Conservation (phyloP, 2,797 vertebrate genomes). For the Anabas testudineus region DNA sequence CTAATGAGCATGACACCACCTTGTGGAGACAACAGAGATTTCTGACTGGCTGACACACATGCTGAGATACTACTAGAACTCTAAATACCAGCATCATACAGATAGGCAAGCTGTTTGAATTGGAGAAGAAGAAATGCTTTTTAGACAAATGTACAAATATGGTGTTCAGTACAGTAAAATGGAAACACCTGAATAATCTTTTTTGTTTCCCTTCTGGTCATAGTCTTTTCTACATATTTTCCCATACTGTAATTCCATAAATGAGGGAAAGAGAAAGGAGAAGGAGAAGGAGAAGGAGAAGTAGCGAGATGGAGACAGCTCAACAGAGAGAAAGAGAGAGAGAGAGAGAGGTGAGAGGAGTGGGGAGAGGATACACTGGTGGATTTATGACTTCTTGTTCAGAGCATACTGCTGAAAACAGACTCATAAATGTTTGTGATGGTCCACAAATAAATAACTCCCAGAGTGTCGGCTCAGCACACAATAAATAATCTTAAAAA, state of each 20-base stretch:
- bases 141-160: constrained; percentile 43
- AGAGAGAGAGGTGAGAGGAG: constrained; percentile 13
- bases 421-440: constrained; percentile 83
- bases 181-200: background rate
- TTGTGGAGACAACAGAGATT: constrained; percentile 79
- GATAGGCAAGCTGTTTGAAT: constrained; percentile 46
- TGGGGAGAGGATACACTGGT: constrained; percentile 49
- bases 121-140: constrained; percentile 46
- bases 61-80: constrained; percentile 1
- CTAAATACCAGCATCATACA: constrained; percentile 7
- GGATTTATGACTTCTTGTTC: constrained; percentile 75
- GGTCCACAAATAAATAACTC: constrained; percentile 76
- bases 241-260: constrained; percentile 17
- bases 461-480: constrained; percentile 74
- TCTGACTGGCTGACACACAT: constrained; percentile 33
- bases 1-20: constrained; percentile 84
- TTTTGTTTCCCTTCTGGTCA: constrained; percentile 17
- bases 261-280: constrained; percentile 51
- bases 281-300: constrained; percentile 30
- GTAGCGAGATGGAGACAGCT: constrained; percentile 34
- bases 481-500: constrained; percentile 78
- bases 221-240: constrained; percentile 21
- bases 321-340: constrained; percentile 24
- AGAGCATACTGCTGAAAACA: constrained; percentile 77
- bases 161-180: constrained; percentile 23